Evolutionary conservation across 2,797 vertebrate genomes (phyloP), one percentile per base, ranked within the genome.

Genomic region (Danio kyathit): DNA sequence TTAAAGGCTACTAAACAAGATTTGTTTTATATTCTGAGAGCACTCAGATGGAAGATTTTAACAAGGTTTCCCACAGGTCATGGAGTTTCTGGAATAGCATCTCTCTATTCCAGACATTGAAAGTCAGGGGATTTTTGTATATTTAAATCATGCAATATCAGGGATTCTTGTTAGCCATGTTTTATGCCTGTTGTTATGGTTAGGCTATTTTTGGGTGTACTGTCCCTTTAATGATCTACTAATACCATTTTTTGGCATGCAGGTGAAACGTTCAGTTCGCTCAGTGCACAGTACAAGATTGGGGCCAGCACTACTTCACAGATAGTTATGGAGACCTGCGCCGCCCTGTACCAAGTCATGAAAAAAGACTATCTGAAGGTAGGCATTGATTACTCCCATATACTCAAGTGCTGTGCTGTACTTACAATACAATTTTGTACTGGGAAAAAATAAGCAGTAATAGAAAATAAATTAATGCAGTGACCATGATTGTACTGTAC

Each of bases 271-370:
- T 80, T 64, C 57, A 82, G 52, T 61, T 78, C 81, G 17, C 67
- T 82, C 41, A 64, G 66, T n/a, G 63, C 41, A 7, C 66, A 66
- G 52, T 72, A 72, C 66, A 72, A 10, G 21, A 14, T 70, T 51
- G 77, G 70, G 63, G 48, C 52, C 60, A 82, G 75, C 60, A 64
- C 67, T n/a, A 49, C 73, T 78, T 82, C 81, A n/a, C 49, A 77
- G 48, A 82, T 82, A 41, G 66, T 82, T 10, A 82, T 77, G 57
- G 74, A 80, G 41, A 80, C 64, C 12, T 77, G 14, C 63, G 74
- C 13, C 3, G 56, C 66, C 56, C 65, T 82, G 21, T 63, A 82
- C 66, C 54, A 78, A 41, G 73, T 74, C 21, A 78, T 82, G 75
- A 78, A 78, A 17, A 66, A 56, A 59, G 66, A 78, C 56, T 78